Conservation (phyloP, 2,888 invertebrate species). For the Epinotia ramella region DNA sequence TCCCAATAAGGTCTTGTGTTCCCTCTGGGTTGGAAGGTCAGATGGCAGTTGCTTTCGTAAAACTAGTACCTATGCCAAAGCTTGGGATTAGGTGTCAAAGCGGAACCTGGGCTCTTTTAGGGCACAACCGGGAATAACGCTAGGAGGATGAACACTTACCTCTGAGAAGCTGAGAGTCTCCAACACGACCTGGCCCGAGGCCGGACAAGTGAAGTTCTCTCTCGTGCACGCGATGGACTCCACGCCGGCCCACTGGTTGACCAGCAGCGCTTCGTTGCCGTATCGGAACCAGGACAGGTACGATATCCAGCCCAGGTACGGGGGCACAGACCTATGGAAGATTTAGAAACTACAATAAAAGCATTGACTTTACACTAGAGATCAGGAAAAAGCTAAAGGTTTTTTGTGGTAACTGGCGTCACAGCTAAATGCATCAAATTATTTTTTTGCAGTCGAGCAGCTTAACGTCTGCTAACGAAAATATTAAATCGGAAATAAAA, state of each 20-base stretch:
- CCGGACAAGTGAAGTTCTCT: slow-evolving; percentile 91
- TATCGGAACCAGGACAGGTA: slow-evolving; percentile 97
- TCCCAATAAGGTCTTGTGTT: too few relatives aligned
- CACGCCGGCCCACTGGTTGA: slow-evolving; percentile 95
- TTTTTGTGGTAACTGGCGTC: too few relatives aligned
- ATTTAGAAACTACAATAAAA: not conserved
- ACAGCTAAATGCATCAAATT: too few relatives aligned
- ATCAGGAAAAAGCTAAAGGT: not conserved
- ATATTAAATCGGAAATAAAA: too few relatives aligned
- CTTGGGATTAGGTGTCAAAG: too few relatives aligned
- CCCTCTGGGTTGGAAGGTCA: too few relatives aligned
- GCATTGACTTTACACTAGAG: not conserved
- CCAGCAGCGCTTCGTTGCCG: slow-evolving; percentile 94
- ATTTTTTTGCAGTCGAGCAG: too few relatives aligned
- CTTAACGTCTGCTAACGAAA: too few relatives aligned
- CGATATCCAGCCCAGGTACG: slow-evolving; percentile 93
- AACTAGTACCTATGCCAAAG: too few relatives aligned
- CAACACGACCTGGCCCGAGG: slow-evolving; percentile 91
- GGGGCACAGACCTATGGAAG: slow-evolving; percentile 89
- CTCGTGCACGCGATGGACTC: slow-evolving; percentile 90
- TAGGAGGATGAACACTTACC: slow-evolving; percentile 82
- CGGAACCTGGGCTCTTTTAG: too few relatives aligned
- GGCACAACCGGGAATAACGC: too few relatives aligned
- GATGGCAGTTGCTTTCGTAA: too few relatives aligned
- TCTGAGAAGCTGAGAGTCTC: slow-evolving; percentile 91